These are phyloP conservation scores for Vireo altiloquus DNA, from an alignment of 2,113 vertebrate genomes.

Conservation along the genomic window DNA sequence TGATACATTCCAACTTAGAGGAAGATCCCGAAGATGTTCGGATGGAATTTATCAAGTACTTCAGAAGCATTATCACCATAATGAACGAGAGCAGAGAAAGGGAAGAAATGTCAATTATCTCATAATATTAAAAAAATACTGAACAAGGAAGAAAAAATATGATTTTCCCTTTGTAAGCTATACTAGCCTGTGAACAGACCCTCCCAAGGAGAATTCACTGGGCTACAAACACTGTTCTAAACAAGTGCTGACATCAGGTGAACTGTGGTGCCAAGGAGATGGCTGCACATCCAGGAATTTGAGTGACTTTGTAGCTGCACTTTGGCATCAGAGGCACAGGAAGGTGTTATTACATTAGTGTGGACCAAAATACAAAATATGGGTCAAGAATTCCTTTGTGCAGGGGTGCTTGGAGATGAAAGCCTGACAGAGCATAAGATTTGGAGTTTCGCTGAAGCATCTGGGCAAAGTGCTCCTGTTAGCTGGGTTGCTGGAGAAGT, in stretches of 20 bases:
- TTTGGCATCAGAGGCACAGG: neutral
- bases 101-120: slow-evolving; percentile 95
- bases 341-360: neutral
- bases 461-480: neutral
- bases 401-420: neutral
- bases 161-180: neutral
- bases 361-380: neutral
- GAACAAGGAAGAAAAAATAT: neutral
- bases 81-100: slow-evolving; percentile 89
- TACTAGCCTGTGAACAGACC: neutral
- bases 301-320: neutral
- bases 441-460: neutral
- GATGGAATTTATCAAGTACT: slow-evolving; percentile 83
- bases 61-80: slow-evolving; percentile 79
- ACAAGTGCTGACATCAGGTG: neutral
- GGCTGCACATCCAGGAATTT: neutral
- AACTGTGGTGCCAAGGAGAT: neutral
- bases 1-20: slow-evolving; percentile 91
- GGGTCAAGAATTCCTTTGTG: neutral
- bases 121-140: slow-evolving; percentile 47
- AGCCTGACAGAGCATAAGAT: neutral
- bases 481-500: neutral
- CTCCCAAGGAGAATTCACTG: neutral
- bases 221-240: neutral
- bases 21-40: slow-evolving; percentile 90